These are phyloP conservation scores for Lycodopsis pacificus DNA, from an alignment of 2,797 vertebrate genomes.

Conservation along the genomic window DNA sequence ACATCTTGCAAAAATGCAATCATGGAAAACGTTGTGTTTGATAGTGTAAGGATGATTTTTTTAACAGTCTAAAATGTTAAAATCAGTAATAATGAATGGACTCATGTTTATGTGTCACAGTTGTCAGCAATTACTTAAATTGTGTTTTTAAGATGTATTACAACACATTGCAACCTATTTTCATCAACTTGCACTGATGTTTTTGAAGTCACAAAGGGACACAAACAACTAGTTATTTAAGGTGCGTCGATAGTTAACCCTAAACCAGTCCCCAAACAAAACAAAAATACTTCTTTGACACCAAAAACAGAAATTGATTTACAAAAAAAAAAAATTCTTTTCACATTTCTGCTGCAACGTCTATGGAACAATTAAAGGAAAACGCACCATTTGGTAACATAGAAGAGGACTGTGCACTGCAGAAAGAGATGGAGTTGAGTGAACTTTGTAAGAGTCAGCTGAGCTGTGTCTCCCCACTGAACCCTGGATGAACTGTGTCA, in stretches of 20 bases:
- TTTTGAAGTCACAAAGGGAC: not conserved
- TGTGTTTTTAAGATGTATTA: not conserved
- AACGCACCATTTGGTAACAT: not conserved
- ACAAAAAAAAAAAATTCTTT: not conserved
- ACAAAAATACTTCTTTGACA: not conserved
- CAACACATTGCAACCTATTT: not conserved
- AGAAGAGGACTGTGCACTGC: not conserved
- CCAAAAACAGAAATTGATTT: not conserved
- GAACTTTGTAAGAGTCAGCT: not conserved
- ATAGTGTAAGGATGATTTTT: not conserved
- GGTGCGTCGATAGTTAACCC: too few relatives aligned
- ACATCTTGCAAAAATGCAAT: conserved; percentile 1
- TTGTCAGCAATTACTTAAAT: not conserved
- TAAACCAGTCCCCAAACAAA: not conserved
- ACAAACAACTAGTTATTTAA: not conserved
- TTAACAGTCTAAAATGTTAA: not conserved
- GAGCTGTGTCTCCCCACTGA: conserved; percentile 4
- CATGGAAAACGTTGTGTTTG: not conserved
- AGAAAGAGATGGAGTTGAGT: not conserved
- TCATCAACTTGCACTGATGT: not conserved
- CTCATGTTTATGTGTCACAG: not conserved
- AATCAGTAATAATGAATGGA: not conserved
- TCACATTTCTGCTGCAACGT: not conserved
- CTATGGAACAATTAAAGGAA: not conserved
- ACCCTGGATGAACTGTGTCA: conserved; percentile 16